Evolutionary conservation across 35 echinoderm and acorn worm species (phyloP).

Genomic region (Hemicentrotus pulcherrimus): DNA sequence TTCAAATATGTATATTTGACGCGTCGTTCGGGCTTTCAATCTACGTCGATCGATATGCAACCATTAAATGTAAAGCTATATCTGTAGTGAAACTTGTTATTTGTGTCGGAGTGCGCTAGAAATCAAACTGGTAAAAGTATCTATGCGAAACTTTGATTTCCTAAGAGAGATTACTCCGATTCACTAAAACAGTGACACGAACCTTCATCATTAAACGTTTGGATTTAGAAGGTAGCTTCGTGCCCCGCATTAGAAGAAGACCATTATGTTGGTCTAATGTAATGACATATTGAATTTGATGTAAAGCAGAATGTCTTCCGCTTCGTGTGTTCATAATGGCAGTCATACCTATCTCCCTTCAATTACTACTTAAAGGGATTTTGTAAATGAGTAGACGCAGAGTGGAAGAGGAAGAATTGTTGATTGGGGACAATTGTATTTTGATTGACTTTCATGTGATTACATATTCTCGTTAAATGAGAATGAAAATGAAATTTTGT

Average conservation of each 20-base stretch:
- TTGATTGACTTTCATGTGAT: slow-evolving; percentile 2
- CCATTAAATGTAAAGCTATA: neutral
- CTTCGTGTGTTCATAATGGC: neutral
- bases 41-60: neutral
- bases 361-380: neutral
- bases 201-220: neutral
- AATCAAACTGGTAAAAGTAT: neutral
- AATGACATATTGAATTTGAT: slow-evolving; percentile 14
- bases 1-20: too few relatives aligned
- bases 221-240: neutral
- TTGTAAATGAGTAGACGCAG: neutral
- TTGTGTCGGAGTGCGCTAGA: neutral
- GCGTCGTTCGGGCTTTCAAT: neutral
- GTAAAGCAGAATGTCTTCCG: slow-evolving; percentile 9
- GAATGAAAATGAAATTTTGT: neutral
- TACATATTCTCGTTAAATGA: neutral
- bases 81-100: neutral
- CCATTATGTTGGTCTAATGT: neutral
- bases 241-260: slow-evolving; percentile 7
- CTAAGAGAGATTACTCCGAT: neutral
- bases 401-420: neutral
- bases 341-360: neutral
- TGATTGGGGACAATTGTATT: neutral
- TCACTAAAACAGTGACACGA: neutral
- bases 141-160: neutral